A percentile compares a stretch with the other conserved stretches of the same genome.
phyloP scores from a whole-genome alignment of 2,888 invertebrate genomes.

The Hymenopus coronatus region DNA sequence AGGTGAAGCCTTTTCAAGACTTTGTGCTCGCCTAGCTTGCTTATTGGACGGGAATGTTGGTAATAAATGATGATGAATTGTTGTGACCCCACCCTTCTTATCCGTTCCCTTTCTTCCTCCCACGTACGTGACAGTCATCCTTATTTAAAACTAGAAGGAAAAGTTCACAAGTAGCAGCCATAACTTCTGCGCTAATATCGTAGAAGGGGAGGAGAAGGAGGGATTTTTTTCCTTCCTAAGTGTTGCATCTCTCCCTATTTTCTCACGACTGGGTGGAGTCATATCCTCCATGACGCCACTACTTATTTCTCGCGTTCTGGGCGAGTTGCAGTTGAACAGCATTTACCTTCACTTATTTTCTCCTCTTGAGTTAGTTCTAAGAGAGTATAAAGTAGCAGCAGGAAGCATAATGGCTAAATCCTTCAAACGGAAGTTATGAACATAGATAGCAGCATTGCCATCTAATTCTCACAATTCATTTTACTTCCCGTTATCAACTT shows the following conservation, averaged over 20 bases:
- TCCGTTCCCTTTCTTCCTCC: background rate
- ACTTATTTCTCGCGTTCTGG: background rate
- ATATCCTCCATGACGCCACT: background rate
- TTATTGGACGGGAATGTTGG: conserved; percentile 31
- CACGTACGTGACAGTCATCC: conserved; percentile 29
- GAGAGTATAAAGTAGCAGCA: too few species aligned
- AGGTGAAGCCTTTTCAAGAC: background rate
- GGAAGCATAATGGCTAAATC: too few species aligned
- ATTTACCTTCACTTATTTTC: too few species aligned
- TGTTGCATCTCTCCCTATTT: background rate
- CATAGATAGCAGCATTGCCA: too few species aligned
- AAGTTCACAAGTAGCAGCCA: conserved; percentile 27
- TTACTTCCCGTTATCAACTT: too few species aligned
- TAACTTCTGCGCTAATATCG: conserved; percentile 25
- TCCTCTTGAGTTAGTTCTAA: too few species aligned
- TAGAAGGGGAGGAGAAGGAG: background rate
- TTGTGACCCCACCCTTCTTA: conserved; percentile 6
- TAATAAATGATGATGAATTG: conserved; percentile 33
- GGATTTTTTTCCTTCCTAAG: background rate
- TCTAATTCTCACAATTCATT: too few species aligned
- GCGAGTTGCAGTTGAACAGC: too few species aligned
- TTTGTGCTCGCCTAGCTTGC: background rate
- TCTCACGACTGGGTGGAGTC: background rate
- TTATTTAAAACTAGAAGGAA: conserved; percentile 31
- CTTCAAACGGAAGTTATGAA: too few species aligned